Evolutionary conservation across 2,797 vertebrate species (phyloP).

Genomic region (Perodicticus potto): DNA sequence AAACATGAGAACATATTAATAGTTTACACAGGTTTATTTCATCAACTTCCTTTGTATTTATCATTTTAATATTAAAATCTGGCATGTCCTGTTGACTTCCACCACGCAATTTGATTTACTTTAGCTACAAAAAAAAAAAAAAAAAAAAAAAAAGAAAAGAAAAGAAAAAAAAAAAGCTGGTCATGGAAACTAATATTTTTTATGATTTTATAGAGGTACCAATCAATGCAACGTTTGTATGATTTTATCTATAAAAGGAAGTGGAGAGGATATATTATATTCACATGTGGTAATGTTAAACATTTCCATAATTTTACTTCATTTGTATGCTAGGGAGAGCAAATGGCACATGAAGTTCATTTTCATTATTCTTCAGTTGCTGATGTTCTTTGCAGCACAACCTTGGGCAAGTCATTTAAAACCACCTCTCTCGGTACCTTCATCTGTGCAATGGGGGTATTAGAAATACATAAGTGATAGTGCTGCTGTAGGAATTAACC

Average conservation of each 20-base stretch:
- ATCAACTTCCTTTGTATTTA: not conserved
- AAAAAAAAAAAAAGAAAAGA: too few species aligned
- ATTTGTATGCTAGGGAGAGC: not conserved
- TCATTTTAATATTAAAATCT: slow-evolving; percentile 34
- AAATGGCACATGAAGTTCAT: not conserved
- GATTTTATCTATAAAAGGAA: not conserved
- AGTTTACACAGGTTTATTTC: not conserved
- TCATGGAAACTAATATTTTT: not conserved
- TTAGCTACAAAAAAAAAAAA: not conserved
- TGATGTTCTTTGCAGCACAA: not conserved
- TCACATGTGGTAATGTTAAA: not conserved
- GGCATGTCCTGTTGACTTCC: not conserved
- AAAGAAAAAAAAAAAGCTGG: not conserved
- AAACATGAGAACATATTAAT: not conserved
- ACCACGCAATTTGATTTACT: not conserved
- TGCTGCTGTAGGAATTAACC: not conserved
- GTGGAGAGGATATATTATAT: not conserved
- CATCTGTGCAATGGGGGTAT: not conserved
- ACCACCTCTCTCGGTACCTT: not conserved
- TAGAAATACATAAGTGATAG: not conserved
- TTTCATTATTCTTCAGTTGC: slow-evolving; percentile 37
- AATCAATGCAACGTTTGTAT: not conserved
- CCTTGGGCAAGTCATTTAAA: slow-evolving; percentile 27
- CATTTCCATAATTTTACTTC: not conserved
- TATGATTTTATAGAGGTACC: not conserved